phyloP scores from a whole-genome alignment of 2,113 vertebrate species.

The Ammodytes dubius region DNA sequence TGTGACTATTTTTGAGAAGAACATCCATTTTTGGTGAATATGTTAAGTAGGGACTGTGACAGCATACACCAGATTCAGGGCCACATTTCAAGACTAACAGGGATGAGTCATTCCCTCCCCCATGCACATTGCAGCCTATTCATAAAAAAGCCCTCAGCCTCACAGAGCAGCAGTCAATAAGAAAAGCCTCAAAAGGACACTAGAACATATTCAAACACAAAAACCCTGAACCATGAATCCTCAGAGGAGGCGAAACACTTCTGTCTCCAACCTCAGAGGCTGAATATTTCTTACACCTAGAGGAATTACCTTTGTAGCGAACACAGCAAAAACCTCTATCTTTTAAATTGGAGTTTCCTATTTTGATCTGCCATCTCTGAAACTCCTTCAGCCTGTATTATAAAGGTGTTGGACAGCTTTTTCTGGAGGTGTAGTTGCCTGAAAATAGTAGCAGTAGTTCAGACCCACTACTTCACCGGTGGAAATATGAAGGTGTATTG shows the following conservation, averaged over 20 bases:
- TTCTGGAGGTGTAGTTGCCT: too few species aligned
- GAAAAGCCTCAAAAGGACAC: background rate
- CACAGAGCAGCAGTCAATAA: background rate
- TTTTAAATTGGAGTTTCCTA: background rate
- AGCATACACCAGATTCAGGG: background rate
- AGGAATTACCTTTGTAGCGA: slow-evolving; percentile 43
- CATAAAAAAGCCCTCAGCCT: background rate
- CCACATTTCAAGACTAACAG: background rate
- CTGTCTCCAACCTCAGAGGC: slow-evolving; percentile 29
- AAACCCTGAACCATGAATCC: slow-evolving; percentile 21
- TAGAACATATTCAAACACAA: background rate
- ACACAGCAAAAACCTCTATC: background rate
- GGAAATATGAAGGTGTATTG: too few species aligned
- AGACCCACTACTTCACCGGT: too few species aligned
- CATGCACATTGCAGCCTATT: background rate
- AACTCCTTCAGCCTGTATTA: background rate
- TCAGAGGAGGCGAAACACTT: slow-evolving; percentile 15
- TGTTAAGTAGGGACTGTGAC: background rate
- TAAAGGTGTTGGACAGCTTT: background rate
- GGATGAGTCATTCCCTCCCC: background rate
- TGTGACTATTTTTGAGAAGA: too few species aligned
- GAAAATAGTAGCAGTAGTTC: background rate
- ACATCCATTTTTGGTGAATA: background rate
- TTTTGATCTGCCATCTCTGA: background rate
- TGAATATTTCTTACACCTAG: slow-evolving; percentile 18